Base-by-base conservation (phyloP, 2,113 vertebrate genomes). In the Erpornis zantholeuca region DNA sequence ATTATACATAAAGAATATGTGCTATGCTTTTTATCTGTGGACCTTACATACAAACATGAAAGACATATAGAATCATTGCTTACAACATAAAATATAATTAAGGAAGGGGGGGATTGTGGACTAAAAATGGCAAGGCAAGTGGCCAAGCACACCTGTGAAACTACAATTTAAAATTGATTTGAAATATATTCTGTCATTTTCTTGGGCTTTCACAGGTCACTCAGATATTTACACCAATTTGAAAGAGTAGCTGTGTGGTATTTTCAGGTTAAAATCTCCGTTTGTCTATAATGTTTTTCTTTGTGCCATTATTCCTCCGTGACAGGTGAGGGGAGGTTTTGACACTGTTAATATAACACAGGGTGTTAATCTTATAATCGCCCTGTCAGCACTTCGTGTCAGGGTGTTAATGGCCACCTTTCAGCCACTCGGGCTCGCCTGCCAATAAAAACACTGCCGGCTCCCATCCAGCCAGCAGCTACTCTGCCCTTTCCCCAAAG, bases 311-410 rank as follows among this genome's bases (percentile, higher is more conserved):
- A 96, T 94, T 97, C 97, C 97, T 97, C 97, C 91, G 87, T 97
- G 97, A 97, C 97, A 97, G 97, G 97, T 97, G 95, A 96, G 84
- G 95, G 94, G 96, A 97, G 95, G 91, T 94, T 97, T 97, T 97
- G 97, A 97, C 96, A 92, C 98, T 96, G 95, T 97, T 97, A 96
- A 86, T 97, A 91, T 92, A 97, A 97, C 91, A 42, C 38, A 36
- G 97, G 94, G 97, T 98, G 97, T 97, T 98, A 98, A 98, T 98
- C 98, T 98, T 97, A 97, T 98, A 98, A 98, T 98, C 97, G 75
- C 90, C 95, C 97, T 98, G 97, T 98, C 98, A 98, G 97, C 98
- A 97, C 97, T 97, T 88, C 92, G 90, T 96, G 98, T 96, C 87
- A 82, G 92, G 96, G 98, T 98, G 98, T 98, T 98, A 98, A 98